Conservation (phyloP, 2,797 vertebrate genomes). For the Petrocephalus sullivani region DNA sequence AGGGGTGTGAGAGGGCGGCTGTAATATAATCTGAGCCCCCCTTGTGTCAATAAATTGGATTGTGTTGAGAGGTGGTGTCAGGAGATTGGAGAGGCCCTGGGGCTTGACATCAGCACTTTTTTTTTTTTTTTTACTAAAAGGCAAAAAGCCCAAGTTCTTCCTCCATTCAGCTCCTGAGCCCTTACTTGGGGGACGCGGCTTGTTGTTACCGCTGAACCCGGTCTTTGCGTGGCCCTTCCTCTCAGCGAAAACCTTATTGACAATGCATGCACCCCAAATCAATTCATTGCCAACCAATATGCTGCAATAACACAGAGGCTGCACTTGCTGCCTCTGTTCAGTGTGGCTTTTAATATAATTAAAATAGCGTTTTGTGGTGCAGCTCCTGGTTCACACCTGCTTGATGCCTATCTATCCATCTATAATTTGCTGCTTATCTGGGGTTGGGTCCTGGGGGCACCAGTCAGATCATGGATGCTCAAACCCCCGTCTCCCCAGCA, state of each 20-base stretch:
- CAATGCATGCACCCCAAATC: conserved; percentile 48
- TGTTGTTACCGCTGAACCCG: conserved; percentile 17
- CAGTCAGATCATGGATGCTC: too few relatives aligned
- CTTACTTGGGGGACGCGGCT: conserved; percentile 14
- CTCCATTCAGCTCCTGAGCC: conserved; percentile 26
- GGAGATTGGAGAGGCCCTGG: conserved; percentile 31
- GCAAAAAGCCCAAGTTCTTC: neutral
- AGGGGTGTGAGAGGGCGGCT: conserved; percentile 38
- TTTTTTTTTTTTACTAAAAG: conserved; percentile 20
- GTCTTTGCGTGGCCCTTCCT: conserved; percentile 34
- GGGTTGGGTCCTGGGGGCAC: too few relatives aligned
- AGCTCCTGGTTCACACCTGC: conserved; percentile 28
- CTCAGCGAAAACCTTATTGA: conserved; percentile 47
- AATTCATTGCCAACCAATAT: conserved; percentile 46
- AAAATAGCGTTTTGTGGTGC: conserved; percentile 39
- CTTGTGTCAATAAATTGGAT: conserved; percentile 56
- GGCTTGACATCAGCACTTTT: conserved; percentile 37
- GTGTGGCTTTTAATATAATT: conserved; percentile 39
- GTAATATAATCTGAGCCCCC: conserved; percentile 63
- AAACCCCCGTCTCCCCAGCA: too few relatives aligned
- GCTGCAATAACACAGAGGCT: conserved; percentile 41
- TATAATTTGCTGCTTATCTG: too few relatives aligned
- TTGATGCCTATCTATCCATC: too few relatives aligned
- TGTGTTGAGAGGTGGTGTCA: conserved; percentile 23
- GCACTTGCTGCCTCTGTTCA: conserved; percentile 32